phyloP scores from a whole-genome alignment of 2,888 invertebrate species.

The Tholera decimalis region DNA sequence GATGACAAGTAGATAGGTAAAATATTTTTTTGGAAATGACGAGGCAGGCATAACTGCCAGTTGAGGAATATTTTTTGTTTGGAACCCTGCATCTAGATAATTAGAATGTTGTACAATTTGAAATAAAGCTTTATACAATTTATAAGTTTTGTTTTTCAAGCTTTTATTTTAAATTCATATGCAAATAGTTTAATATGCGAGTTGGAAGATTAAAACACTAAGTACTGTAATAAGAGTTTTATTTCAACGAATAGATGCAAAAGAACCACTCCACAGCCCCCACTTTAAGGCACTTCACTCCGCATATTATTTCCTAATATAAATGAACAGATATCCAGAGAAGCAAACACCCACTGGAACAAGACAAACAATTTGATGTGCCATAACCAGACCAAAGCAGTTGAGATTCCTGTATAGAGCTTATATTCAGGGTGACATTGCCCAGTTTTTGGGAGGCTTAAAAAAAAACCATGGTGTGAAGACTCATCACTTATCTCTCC shows the following conservation, averaged over 20 bases:
- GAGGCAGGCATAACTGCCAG: background rate
- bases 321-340: constrained; percentile 33
- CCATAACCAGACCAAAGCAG: constrained; percentile 33
- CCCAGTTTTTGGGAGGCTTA: background rate
- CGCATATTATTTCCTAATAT: constrained; percentile 55
- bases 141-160: too few relatives aligned
- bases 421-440: background rate
- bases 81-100: background rate
- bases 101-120: constrained; percentile 25
- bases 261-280: constrained; percentile 63
- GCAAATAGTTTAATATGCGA: background rate
- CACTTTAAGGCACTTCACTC: constrained; percentile 73
- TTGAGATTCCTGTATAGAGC: constrained; percentile 21
- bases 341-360: constrained; percentile 18
- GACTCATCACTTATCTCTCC: background rate
- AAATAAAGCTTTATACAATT: constrained; percentile 54
- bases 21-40: too few relatives aligned
- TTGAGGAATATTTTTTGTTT: background rate
- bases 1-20: too few relatives aligned
- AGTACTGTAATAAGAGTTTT: constrained; percentile 45
- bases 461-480: background rate
- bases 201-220: background rate
- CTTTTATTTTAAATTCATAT: too few relatives aligned
- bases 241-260: constrained; percentile 61
- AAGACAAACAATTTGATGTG: constrained; percentile 27